Evolutionary conservation across 23 tunicate genomes (phyloP), one percentile per base, ranked within the genome.

Genomic region (Oikopleura albicans): DNA sequence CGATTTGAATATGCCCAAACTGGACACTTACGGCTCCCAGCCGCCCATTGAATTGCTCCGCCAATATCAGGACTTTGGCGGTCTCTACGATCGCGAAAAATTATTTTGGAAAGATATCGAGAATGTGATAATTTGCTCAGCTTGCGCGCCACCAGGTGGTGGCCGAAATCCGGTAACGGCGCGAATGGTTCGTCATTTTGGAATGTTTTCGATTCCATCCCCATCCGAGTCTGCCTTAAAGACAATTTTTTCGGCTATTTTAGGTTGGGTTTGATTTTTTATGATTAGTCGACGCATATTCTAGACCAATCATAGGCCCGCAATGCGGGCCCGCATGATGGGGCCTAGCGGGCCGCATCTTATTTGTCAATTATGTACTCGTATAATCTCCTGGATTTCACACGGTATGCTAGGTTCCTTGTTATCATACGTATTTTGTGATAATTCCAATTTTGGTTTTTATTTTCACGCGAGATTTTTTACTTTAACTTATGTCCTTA

Each of bases 91-190:
- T 87, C 83, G 99, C 39, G 99, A 95, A 56, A 95, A 95, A 66
- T 66, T 95, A 87, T 95, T 95, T 41, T 95, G 99, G 99, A 95
- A 95, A 88, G 99, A 87, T 40, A 95, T 95, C 84, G 87, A 95
- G 87, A 91, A 95, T 40, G 99, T 95, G 66, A 95, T 95, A 36
- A 91, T 95, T 75, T 90, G 92, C 76, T 91, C 99, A 16, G 99
- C 96, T 1, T 95, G 99, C 84, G 99, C 99, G 41, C 99, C 99
- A 40, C 99, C 99, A 84, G 99, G 99, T 88, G 99, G 99, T 75
- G 99, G 99, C 0, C 86, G 99, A 66, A 95, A 95, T 86, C 89
- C 89, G 16, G 99, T 95, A n/a, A 91, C 99, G 37, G 96, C 99
- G 0, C 84, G 99, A 40, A 91, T 95, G 66, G 57, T 95, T 40